Evolutionary conservation across 2,888 invertebrate genomes (phyloP), one percentile per base, ranked within the genome.

Genomic region (Anorthoa munda): DNA sequence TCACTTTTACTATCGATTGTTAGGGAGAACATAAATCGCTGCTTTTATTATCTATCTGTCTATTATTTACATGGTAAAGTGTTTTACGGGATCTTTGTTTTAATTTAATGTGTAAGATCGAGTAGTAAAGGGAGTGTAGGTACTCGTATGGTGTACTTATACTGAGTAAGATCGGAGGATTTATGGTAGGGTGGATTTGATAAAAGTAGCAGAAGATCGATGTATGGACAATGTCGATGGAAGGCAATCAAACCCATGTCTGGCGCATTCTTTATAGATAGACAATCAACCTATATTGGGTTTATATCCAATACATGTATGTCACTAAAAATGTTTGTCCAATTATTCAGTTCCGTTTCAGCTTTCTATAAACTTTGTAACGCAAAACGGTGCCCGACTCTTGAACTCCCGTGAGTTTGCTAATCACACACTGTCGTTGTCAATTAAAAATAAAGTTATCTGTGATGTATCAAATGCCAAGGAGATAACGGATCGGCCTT

Each of bases 361-460:
- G n/a, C 9, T 15, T 75, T 31, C 46, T 21, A 4, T 18, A 5
- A 13, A 15, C 11, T 65, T 39, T 18, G 1, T n/a, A 12, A 51
- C 18, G 17, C 26, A 50, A 56, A 23, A 18, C 13, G 17, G 13
- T 39, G 9, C 12, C 17, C 56, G 17, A 0, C 23, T 15, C n/a
- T 59, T 53, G n/a, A 18, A 67, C 3, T 9, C 26, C 26, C 15
- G n/a, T 65, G 26, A 72, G 58, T 69, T 71, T 23, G 21, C 15
- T 65, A 15, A 50, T 48, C 63, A 79, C 71, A 72, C 46, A 72
- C 39, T 31, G 50, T 58, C 69, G 74, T 81, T 82, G 82, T 84
- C 83, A 86, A 86, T 89, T 88, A 77, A 84, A 80, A 86, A 83
- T 81, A 63, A 12, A 79, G 85, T 80, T 88, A 87, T 89, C 87